These are phyloP conservation scores for Psittacara wagleri DNA, from an alignment of 2,113 vertebrate species.

Conservation along the genomic window DNA sequence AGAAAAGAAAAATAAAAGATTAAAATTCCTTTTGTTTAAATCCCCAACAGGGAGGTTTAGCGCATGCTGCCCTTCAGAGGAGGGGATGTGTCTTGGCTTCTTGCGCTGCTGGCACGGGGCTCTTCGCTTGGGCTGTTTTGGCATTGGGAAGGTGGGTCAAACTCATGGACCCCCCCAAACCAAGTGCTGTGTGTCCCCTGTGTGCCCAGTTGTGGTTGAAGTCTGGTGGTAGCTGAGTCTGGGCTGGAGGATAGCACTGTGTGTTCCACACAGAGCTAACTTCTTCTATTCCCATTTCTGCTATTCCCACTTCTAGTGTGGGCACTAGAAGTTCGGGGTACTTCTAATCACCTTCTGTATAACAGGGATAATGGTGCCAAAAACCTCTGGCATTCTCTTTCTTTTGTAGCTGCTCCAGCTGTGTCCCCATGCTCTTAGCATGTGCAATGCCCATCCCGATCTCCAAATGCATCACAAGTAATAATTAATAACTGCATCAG, in stretches of 20 bases:
- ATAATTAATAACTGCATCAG: background rate
- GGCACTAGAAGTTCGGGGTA: background rate
- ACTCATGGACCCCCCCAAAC: background rate
- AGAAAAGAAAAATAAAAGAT: background rate
- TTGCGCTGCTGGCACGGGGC: background rate
- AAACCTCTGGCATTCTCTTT: background rate
- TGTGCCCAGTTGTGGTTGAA: background rate
- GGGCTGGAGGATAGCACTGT: background rate
- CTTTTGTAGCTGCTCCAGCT: background rate
- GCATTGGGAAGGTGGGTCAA: fast-evolving
- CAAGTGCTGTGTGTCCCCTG: background rate
- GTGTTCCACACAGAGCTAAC: background rate
- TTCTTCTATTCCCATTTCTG: no score
- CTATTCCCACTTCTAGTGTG: no score
- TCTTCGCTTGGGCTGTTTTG: background rate
- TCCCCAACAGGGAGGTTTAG: background rate
- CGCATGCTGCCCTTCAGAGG: background rate
- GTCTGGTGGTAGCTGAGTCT: background rate
- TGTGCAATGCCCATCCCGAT: background rate
- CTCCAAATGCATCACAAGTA: background rate
- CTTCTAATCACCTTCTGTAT: background rate
- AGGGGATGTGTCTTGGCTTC: background rate
- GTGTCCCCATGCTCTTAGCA: background rate
- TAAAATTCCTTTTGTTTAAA: slow-evolving; percentile 56
- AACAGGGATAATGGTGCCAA: background rate